A percentile compares a stretch with the other conserved stretches of the same genome.
These are phyloP conservation scores for Eristalis tenax DNA, from an alignment of 2,888 invertebrate species.

Conservation along the genomic window DNA sequence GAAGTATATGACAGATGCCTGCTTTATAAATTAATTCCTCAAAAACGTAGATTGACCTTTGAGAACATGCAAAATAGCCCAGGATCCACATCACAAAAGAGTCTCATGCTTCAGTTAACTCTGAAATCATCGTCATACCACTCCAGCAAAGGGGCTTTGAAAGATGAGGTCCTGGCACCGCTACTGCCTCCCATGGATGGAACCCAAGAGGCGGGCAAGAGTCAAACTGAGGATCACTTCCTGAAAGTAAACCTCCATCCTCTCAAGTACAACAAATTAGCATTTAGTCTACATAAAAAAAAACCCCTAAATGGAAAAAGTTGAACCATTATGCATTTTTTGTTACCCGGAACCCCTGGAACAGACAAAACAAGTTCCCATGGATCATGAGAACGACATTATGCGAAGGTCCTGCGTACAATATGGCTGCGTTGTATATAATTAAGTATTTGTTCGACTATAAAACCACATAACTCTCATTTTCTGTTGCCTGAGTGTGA, in stretches of 20 bases:
- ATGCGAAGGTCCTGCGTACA: constrained; percentile 15
- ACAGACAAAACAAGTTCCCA: constrained; percentile 45
- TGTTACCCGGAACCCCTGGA: constrained; percentile 31
- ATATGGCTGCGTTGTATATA: constrained; percentile 50
- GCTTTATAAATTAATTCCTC: background rate
- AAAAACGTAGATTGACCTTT: background rate
- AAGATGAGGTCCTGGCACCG: constrained; percentile 3
- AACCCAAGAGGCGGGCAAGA: constrained; percentile 45
- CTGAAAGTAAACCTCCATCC: constrained; percentile 5
- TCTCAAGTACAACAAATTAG: constrained; percentile 30
- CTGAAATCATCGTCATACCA: background rate
- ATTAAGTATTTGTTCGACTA: constrained; percentile 35
- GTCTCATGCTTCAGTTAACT: constrained; percentile 24
- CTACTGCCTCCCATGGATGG: background rate
- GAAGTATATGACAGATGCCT: background rate
- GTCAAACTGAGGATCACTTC: constrained; percentile 51
- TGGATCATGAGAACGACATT: constrained; percentile 38
- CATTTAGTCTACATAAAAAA: constrained; percentile 32
- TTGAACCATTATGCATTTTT: background rate
- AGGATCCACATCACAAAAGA: background rate
- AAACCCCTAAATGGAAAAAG: constrained; percentile 10
- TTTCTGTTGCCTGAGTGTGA: constrained; percentile 7
- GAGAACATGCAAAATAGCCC: background rate
- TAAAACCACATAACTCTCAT: constrained; percentile 50
- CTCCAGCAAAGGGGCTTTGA: background rate